phyloP scores from a whole-genome alignment of 2,888 invertebrate species.

The Scelioninae gen. 2 region DNA sequence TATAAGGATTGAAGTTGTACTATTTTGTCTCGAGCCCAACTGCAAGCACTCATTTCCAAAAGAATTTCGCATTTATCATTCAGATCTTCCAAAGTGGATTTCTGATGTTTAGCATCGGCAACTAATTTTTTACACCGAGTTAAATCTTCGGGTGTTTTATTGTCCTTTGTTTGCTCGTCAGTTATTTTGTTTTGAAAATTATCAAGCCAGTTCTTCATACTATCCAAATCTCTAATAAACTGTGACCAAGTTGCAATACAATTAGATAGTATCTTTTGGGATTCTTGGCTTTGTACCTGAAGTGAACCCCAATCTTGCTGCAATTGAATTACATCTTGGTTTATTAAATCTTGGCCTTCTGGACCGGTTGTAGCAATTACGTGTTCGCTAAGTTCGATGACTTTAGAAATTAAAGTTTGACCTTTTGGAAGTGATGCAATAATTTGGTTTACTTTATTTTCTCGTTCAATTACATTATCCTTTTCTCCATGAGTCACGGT shows the following conservation, averaged over 20 bases:
- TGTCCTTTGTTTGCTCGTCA: slow-evolving; percentile 80
- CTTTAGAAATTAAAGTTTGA: slow-evolving; percentile 83
- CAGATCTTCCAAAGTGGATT: slow-evolving; percentile 87
- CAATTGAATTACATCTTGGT: slow-evolving; percentile 87
- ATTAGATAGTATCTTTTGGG: slow-evolving; percentile 83
- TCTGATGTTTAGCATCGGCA: slow-evolving; percentile 85
- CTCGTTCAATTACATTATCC: slow-evolving; percentile 84
- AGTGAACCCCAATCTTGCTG: slow-evolving; percentile 89
- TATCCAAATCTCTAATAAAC: slow-evolving; percentile 84
- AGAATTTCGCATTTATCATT: slow-evolving; percentile 91
- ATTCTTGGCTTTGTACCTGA: slow-evolving; percentile 85
- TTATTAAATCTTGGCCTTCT: slow-evolving; percentile 89
- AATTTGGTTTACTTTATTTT: slow-evolving; percentile 84
- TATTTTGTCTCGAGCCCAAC: slow-evolving; percentile 90
- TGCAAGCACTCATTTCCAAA: slow-evolving; percentile 90
- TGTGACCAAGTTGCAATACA: slow-evolving; percentile 84
- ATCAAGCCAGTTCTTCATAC: slow-evolving; percentile 86
- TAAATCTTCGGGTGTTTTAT: slow-evolving; percentile 87
- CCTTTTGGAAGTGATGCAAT: slow-evolving; percentile 83
- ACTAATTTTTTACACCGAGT: slow-evolving; percentile 85
- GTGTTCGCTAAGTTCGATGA: slow-evolving; percentile 84
- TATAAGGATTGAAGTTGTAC: slow-evolving; percentile 89
- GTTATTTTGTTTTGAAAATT: slow-evolving; percentile 82
- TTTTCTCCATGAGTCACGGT: slow-evolving; percentile 93
- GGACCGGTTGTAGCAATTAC: slow-evolving; percentile 86